A percentile compares a stretch with the other conserved stretches of the same genome.
Evolutionary conservation across 37 sponge, comb jelly and placozoan genomes (phyloP).

Genomic region (Beroe forskalii): DNA sequence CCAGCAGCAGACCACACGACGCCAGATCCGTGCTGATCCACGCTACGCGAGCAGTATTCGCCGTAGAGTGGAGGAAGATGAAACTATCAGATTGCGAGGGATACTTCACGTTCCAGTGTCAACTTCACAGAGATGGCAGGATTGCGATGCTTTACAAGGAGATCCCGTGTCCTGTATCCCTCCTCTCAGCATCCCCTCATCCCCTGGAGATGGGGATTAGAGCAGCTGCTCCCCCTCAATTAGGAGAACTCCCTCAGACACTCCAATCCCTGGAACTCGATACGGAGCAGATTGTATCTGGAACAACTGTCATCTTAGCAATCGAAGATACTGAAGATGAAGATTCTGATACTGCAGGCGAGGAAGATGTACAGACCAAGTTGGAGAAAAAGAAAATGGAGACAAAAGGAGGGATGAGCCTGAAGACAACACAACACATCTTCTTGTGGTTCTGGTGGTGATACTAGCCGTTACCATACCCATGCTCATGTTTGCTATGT

Average conservation of each 20-base stretch:
- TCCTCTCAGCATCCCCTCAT: not conserved
- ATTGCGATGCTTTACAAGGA: slow-evolving; percentile 12
- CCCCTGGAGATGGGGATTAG: slow-evolving; percentile 34
- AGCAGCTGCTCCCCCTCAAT: not conserved
- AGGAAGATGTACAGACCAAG: too few relatives aligned
- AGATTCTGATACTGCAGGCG: not conserved
- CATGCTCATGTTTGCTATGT: not conserved
- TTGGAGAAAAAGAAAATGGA: too few relatives aligned
- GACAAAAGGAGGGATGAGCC: too few relatives aligned
- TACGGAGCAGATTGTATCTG: not conserved
- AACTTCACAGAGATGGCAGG: not conserved
- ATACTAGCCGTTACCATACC: not conserved
- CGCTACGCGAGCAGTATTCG: not conserved
- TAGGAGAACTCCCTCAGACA: not conserved
- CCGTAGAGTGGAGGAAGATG: slow-evolving; percentile 25
- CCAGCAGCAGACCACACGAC: not conserved
- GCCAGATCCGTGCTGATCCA: not conserved
- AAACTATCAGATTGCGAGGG: not conserved
- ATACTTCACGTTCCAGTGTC: slow-evolving; percentile 64
- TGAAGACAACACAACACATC: not conserved
- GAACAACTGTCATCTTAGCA: not conserved
- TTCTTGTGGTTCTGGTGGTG: not conserved
- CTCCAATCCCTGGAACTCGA: not conserved
- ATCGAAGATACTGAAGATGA: not conserved
- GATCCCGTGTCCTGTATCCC: not conserved